phyloP scores from a whole-genome alignment of 2,113 vertebrate genomes.

The Oenanthe melanoleuca region DNA sequence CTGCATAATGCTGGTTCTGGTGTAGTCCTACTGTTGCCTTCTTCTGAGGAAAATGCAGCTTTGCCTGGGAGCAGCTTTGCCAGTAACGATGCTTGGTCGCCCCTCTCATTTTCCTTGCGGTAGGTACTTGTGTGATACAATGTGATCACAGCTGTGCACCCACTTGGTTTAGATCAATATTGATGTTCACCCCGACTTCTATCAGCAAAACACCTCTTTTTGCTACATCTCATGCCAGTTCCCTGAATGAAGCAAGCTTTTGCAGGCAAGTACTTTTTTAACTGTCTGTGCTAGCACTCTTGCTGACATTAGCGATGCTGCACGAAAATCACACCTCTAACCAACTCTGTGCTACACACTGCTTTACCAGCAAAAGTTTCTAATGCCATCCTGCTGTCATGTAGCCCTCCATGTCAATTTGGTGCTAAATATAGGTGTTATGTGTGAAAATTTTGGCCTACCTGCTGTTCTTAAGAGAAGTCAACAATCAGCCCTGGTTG shows the following conservation, averaged over 20 bases:
- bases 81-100: background rate
- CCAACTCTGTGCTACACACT: background rate
- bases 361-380: constrained; percentile 34
- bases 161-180: background rate
- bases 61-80: background rate
- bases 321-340: constrained; percentile 44
- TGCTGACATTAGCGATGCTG: background rate
- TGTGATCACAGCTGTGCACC: background rate
- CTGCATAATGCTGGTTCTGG: background rate
- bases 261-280: background rate
- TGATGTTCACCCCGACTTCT: background rate
- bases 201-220: background rate
- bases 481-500: background rate
- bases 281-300: background rate
- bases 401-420: constrained; percentile 26
- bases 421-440: constrained; percentile 56
- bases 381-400: constrained; percentile 10
- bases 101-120: fast-evolving
- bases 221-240: background rate
- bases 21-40: background rate
- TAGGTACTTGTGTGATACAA: background rate
- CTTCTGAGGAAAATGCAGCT: background rate
- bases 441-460: constrained; percentile 38
- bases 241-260: background rate
- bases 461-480: background rate